Conservation (phyloP, 2,888 invertebrate genomes). For the Pseudococcus viburni region DNA sequence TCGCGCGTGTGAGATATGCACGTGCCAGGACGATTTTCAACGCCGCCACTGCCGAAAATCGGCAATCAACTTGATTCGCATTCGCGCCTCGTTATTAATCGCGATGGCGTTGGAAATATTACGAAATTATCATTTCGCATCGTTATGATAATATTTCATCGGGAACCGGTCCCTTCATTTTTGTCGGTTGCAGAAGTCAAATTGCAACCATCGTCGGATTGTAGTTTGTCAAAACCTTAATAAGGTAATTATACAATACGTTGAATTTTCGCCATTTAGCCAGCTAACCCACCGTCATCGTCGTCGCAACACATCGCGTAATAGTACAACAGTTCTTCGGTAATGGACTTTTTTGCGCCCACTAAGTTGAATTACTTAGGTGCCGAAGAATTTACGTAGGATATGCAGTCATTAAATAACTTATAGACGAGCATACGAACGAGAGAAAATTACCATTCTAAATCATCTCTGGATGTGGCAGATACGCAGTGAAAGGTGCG, state of each 20-base stretch:
- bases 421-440: not conserved
- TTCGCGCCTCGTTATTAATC: not conserved
- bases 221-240: slow-evolving; percentile 35
- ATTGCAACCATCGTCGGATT: not conserved
- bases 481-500: slow-evolving; percentile 1
- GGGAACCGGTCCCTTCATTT: slow-evolving; percentile 6
- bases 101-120: not conserved
- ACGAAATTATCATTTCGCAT: slow-evolving; percentile 17
- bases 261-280: not conserved
- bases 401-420: slow-evolving; percentile 11
- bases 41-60: not conserved
- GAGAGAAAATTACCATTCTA: not conserved
- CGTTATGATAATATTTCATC: slow-evolving; percentile 3
- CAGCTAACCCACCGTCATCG: not conserved
- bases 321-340: not conserved
- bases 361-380: not conserved
- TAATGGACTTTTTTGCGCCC: slow-evolving; percentile 29
- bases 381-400: slow-evolving; percentile 30
- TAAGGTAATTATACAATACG: slow-evolving; percentile 39
- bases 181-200: slow-evolving; percentile 20
- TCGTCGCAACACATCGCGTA: not conserved
- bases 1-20: not conserved
- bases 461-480: not conserved
- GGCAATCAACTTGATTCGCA: not conserved
- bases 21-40: slow-evolving; percentile 11